Base-by-base conservation (phyloP, 2,888 invertebrate species). In the Meteorus colon region DNA sequence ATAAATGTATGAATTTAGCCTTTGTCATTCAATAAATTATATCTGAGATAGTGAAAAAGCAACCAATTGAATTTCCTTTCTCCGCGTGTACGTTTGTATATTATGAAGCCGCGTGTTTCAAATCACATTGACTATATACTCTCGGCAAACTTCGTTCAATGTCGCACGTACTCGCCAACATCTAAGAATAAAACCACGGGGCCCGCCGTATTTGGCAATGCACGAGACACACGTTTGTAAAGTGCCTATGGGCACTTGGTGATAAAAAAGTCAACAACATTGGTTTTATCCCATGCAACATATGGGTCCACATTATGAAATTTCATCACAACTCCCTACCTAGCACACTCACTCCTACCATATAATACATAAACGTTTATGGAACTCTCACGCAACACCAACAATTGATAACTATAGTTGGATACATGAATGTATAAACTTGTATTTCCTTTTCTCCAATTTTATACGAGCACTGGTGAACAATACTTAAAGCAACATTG, bases 141-240 rank as follows among this genome's bases (percentile, higher is more conserved):
- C 77, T 77, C 78, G 77, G 79, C 72, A 76, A 77, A 77, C 76
- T 79, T 75, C 87, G 88, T 81, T 80, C 80, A 79, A 80, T 83
- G 83, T 87, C 86, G 87, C 86, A 85, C 83, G 81, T 82, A 81
- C 80, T 86, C 86, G 81, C 71, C 75, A 82, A 82, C 83, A 81
- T 84, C 89, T 89, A 89, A 89, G 88, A 89, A 89, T 89, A 89
- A 76, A 76, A 76, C 76, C 41, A 83, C 88, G 81, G 85, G 85
- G 85, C 84, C 84, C 84, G 87, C 89, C 89, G 88, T 89, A 89
- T 89, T 89, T 89, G 89, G 89, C 86, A 89, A 89, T 89, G 89
- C 83, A 86, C 83, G 83, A 81, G 80, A 81, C 65, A 41, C 41
- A 41, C 41, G 41, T 41, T 41, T 41, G 74, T 78, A 67, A 76